Conservation (phyloP, 2,888 invertebrate genomes). For the Protula sp. region DNA sequence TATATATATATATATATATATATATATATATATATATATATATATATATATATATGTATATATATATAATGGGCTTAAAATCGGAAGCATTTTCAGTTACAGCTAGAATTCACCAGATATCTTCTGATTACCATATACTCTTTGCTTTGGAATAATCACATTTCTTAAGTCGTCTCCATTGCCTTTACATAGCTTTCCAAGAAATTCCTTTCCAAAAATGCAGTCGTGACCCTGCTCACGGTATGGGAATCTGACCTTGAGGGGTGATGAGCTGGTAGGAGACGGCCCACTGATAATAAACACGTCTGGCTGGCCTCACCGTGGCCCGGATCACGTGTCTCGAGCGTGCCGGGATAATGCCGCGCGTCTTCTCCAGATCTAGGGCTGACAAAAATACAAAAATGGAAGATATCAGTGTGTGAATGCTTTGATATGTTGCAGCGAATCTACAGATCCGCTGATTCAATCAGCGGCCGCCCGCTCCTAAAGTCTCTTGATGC, state of each 20-base stretch:
- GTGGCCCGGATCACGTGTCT: slow-evolving; percentile 37
- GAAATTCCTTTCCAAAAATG: no score
- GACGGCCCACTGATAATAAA: slow-evolving; percentile 46
- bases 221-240: no score
- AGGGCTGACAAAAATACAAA: slow-evolving; percentile 30
- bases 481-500: no score
- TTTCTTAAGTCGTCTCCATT: no score
- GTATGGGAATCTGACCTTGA: slow-evolving; percentile 31
- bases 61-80: background rate
- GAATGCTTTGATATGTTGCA: no score
- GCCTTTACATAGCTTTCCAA: no score
- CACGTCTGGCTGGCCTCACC: slow-evolving; percentile 36
- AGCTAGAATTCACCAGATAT: no score
- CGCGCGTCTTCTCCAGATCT: slow-evolving; percentile 34
- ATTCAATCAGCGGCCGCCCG: no score
- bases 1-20: background rate
- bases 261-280: slow-evolving; percentile 46
- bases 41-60: background rate
- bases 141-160: no score
- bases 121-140: no score
- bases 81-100: background rate
- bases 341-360: slow-evolving; percentile 43
- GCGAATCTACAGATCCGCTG: no score
- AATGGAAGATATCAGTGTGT: no score
- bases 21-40: background rate